Percentiles rank a stretch among this genome's conserved stretches.
These are phyloP conservation scores for Protobothrops flavoviridis DNA, from an alignment of 2,113 vertebrate genomes.

Conservation along the genomic window DNA sequence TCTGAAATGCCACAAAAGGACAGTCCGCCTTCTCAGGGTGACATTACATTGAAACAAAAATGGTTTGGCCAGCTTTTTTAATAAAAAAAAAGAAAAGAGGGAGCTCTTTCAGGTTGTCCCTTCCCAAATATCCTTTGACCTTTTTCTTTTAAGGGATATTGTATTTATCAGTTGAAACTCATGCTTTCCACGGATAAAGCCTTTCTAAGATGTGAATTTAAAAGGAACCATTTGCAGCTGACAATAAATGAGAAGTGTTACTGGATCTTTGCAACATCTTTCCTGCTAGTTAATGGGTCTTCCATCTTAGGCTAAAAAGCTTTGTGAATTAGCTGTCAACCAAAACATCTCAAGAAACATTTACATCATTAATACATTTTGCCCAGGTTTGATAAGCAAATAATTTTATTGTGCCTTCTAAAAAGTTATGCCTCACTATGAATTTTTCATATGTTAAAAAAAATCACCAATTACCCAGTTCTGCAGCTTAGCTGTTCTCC, in stretches of 20 bases:
- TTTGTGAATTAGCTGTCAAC: background rate
- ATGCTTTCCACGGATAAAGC: background rate
- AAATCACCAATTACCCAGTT: background rate
- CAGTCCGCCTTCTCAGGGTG: constrained; percentile 44
- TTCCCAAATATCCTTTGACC: constrained; percentile 1
- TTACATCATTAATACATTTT: background rate
- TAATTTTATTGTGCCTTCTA: background rate
- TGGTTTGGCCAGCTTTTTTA: background rate
- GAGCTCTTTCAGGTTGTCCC: background rate
- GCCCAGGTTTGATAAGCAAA: background rate
- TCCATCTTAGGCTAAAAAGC: background rate
- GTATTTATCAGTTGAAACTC: background rate
- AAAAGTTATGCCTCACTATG: background rate
- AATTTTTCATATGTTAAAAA: background rate
- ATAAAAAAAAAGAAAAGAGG: background rate
- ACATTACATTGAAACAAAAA: constrained; percentile 31
- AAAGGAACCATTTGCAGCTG: background rate
- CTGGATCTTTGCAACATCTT: background rate
- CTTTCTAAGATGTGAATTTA: background rate
- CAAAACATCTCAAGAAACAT: background rate
- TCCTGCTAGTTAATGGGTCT: background rate
- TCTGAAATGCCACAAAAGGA: constrained; percentile 27
- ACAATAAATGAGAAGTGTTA: background rate
- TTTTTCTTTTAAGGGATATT: background rate
- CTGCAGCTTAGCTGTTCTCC: background rate